Evolutionary conservation across 2,113 vertebrate genomes (phyloP).

Genomic region (Syngnathus floridae): DNA sequence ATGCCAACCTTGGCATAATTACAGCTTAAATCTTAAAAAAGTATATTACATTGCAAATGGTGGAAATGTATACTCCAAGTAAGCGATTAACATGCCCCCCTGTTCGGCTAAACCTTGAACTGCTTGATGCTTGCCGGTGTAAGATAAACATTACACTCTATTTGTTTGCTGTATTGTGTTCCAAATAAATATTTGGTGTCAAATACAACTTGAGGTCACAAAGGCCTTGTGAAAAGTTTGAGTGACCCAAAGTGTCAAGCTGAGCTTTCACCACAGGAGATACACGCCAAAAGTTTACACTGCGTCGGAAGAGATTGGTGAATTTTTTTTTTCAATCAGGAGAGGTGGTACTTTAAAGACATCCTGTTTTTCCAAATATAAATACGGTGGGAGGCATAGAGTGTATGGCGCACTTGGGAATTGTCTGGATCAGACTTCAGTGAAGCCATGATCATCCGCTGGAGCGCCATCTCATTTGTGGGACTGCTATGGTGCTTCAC

Average conservation of each 20-base stretch:
- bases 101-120: conserved; percentile 2
- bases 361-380: conserved; percentile 1
- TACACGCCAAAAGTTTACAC: background rate
- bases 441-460: conserved; percentile 2
- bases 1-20: background rate
- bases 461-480: background rate
- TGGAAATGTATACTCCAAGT: background rate
- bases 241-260: conserved; percentile 30
- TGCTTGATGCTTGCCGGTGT: background rate
- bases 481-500: conserved; percentile 1
- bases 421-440: background rate
- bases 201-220: conserved; percentile 34
- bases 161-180: conserved; percentile 5
- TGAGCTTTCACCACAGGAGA: background rate
- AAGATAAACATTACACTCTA: conserved; percentile 8
- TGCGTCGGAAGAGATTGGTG: background rate
- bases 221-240: conserved; percentile 35
- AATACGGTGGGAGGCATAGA: background rate
- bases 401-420: background rate
- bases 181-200: conserved; percentile 41
- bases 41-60: background rate
- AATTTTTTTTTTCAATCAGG: background rate
- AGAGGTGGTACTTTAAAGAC: conserved; percentile 2
- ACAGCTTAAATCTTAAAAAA: background rate
- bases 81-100: background rate